phyloP scores from a whole-genome alignment of 30 jellyfish, hydroid and myxozoan genomes.

The Rhopilema esculentum region DNA sequence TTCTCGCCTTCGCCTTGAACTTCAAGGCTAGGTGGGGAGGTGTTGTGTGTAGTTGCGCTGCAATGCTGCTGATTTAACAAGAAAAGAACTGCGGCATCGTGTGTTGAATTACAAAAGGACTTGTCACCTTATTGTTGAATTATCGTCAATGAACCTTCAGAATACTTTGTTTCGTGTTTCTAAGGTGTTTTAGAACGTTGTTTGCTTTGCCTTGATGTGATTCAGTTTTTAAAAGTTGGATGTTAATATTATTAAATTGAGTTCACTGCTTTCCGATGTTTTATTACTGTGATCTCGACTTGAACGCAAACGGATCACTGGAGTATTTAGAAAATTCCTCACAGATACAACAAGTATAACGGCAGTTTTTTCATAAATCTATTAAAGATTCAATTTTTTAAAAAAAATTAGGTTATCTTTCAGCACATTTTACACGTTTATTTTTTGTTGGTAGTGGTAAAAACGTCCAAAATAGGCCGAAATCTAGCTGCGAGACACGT shows the following conservation, averaged over 20 bases:
- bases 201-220: not conserved
- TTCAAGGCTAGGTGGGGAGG: constrained; percentile 42
- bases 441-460: too few relatives aligned
- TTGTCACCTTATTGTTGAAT: not conserved
- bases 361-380: too few relatives aligned
- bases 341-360: not conserved
- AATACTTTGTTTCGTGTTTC: not conserved
- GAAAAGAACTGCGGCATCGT: not conserved
- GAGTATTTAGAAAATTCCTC: not conserved
- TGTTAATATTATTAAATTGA: not conserved
- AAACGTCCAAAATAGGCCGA: too few relatives aligned
- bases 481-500: too few relatives aligned
- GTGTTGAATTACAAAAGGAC: not conserved
- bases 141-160: not conserved
- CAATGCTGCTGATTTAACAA: constrained; percentile 10
- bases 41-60: constrained; percentile 12
- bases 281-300: not conserved
- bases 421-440: too few relatives aligned
- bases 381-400: too few relatives aligned
- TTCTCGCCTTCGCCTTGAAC: constrained; percentile 28
- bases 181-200: not conserved
- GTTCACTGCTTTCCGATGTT: not conserved
- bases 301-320: not conserved
- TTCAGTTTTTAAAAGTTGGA: not conserved
- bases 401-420: too few relatives aligned